Evolutionary conservation across 2,113 vertebrate genomes (phyloP).

Genomic region (Pica pica): DNA sequence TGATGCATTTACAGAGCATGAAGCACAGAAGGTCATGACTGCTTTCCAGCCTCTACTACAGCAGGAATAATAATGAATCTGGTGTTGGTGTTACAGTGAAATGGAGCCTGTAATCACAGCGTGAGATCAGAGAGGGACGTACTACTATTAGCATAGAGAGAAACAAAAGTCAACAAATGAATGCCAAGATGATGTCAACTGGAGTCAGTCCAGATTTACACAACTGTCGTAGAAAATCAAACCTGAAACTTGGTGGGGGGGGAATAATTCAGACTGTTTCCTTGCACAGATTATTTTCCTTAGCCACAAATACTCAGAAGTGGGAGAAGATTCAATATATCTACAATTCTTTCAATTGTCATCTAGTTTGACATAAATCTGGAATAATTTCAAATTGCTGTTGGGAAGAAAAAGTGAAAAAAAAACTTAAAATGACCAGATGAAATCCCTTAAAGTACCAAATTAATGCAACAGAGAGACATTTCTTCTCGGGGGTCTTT

Average conservation of each 20-base stretch:
- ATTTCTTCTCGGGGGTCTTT: neutral
- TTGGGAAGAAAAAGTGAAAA: neutral
- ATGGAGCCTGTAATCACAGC: neutral
- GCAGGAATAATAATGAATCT: neutral
- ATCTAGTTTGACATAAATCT: neutral
- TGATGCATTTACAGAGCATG: neutral
- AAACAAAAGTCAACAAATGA: neutral
- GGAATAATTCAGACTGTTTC: neutral
- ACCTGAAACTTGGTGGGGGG: neutral
- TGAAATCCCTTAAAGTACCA: neutral
- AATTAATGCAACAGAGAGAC: neutral
- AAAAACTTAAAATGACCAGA: neutral
- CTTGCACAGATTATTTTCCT: neutral
- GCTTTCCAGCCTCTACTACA: neutral
- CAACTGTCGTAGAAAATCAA: neutral
- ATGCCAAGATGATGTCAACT: neutral
- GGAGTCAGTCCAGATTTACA: neutral
- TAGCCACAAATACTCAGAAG: neutral
- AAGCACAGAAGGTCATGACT: conserved; percentile 3
- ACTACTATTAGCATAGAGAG: neutral
- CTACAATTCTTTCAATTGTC: neutral
- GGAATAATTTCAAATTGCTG: neutral
- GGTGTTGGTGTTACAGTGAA: neutral
- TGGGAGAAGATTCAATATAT: neutral
- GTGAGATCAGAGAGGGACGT: neutral